Evolutionary conservation across 2,113 vertebrate genomes (phyloP).

Genomic region (Salminus brasiliensis): DNA sequence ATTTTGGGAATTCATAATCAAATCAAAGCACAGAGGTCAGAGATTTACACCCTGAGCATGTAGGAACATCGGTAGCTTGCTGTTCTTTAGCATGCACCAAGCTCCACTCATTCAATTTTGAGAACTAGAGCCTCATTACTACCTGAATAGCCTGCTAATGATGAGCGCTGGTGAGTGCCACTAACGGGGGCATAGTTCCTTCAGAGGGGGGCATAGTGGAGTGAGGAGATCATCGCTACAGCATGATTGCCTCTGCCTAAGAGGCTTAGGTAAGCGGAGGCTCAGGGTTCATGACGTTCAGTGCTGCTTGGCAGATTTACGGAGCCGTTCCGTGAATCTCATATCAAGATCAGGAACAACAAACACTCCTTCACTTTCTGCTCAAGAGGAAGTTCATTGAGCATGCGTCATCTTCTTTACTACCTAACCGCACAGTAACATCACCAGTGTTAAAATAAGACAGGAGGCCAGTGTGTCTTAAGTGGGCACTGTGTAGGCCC

Average conservation of each 20-base stretch:
- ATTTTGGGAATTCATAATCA: neutral
- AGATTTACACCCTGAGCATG: neutral
- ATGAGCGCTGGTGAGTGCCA: neutral
- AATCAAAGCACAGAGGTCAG: neutral
- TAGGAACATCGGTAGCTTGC: neutral
- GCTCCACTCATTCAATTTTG: neutral
- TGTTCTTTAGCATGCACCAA: neutral
- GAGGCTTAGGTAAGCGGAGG: neutral
- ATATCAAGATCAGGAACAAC: neutral
- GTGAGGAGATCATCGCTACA: neutral
- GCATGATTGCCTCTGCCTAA: neutral
- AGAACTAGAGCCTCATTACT: neutral
- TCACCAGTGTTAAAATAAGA: neutral
- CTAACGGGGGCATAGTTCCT: neutral
- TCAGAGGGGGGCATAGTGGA: neutral
- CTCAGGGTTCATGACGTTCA: neutral
- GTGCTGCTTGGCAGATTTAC: neutral
- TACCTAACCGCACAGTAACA: neutral
- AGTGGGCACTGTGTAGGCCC: neutral
- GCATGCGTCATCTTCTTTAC: neutral
- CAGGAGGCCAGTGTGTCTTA: neutral
- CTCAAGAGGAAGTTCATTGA: neutral
- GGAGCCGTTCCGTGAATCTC: neutral
- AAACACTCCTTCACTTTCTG: slow-evolving; percentile 3
- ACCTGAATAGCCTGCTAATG: neutral